Evolutionary conservation across 1,140 invertebrate species (phyloP), one percentile per base, ranked within the genome.

Genomic region (Dendroctonus ponderosae): DNA sequence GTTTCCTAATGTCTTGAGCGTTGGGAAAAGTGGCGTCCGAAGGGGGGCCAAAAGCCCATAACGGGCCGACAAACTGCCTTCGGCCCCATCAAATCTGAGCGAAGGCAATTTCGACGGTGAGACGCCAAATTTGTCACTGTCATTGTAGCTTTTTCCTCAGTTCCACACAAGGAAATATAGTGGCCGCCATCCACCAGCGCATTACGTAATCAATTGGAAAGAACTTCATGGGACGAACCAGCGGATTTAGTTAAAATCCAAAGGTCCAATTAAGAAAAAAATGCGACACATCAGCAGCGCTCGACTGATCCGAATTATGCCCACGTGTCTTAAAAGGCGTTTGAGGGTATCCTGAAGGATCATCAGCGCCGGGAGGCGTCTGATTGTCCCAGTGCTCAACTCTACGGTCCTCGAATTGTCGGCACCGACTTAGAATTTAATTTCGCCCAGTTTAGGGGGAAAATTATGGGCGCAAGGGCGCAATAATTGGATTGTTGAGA

Each of bases 401-500:
- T 53, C 51, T 5, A 53, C 37, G 51, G 51, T 26, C 51, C 51
- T 53, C 26, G n/a, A 53, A 53, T 53, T 37, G 51, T 53, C 51
- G 51, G n/a, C 12, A 9, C 9, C 51, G 51, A 14, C 51, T 53
- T 53, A 53, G 51, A 53, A 53, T 53, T 53, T 53, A 53, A 53
- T 53, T 53, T 53, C 51, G 5, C 46, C 11, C 11, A n/a, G 46
- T 48, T 48, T 48, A 48, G 46, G 46, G 26, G 26, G 26, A 26
- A 26, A 26, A 26, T 26, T 26, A 26, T 26, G 26, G 26, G 11
- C 14, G 46, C 5, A 48, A 48, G 46, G 14, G 14, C 11, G 46
- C 11, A 11, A n/a, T 48, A 48, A 48, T 48, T 48, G 46, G 46
- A 48, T 48, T 14, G 46, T 48, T 5, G 46, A 48, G 26, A 26